These are phyloP conservation scores for Physeter macrocephalus DNA, from an alignment of 2,113 vertebrate species.

Conservation along the genomic window DNA sequence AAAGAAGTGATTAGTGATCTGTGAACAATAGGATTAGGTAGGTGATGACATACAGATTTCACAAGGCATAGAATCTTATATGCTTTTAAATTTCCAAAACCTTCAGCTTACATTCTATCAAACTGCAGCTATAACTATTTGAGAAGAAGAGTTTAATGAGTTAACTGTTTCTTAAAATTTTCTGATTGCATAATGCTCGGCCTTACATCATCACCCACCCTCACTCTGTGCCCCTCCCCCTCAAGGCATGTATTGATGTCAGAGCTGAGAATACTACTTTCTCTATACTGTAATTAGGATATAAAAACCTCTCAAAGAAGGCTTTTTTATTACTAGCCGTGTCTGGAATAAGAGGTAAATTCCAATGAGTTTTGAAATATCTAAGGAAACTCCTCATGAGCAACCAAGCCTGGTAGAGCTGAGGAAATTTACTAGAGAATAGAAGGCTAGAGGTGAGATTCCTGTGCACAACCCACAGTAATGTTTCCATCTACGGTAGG, in stretches of 20 bases:
- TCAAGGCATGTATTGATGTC: not conserved
- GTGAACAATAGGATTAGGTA: not conserved
- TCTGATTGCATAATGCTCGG: not conserved
- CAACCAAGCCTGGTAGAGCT: not conserved
- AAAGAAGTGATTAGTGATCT: not conserved
- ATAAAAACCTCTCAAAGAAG: not conserved
- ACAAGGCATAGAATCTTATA: not conserved
- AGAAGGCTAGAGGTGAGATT: not conserved
- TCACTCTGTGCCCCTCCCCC: accelerated
- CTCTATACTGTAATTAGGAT: not conserved
- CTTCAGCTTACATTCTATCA: not conserved
- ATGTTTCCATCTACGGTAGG: not conserved
- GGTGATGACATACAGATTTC: not conserved
- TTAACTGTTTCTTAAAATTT: not conserved
- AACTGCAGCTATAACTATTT: not conserved
- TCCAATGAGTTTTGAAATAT: conserved; percentile 9
- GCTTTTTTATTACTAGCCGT: not conserved
- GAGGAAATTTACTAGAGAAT: not conserved
- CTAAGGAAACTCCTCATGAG: not conserved
- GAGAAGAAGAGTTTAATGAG: not conserved
- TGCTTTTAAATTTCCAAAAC: not conserved
- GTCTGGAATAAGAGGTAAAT: conserved; percentile 29
- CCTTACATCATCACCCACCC: not conserved
- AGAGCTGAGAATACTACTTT: not conserved
- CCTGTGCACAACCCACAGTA: not conserved